phyloP scores from a whole-genome alignment of 2,888 invertebrate species.

The Trichacis sp. region DNA sequence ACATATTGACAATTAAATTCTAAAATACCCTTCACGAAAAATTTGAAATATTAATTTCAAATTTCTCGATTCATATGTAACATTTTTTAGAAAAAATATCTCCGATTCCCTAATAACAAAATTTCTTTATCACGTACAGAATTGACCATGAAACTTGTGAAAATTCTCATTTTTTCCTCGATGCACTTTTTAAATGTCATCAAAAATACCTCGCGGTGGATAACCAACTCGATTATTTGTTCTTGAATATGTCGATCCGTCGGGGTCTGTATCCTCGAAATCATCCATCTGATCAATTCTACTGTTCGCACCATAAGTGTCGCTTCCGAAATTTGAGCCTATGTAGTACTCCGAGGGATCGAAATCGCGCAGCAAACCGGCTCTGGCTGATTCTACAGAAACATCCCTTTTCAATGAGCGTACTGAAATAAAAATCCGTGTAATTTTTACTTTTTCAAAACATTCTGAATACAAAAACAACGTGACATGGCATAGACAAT shows the following conservation, averaged over 20 bases:
- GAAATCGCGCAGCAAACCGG: slow-evolving; percentile 83
- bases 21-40: no score
- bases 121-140: background rate
- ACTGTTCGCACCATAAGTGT: slow-evolving; percentile 57
- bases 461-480: no score
- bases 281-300: slow-evolving; percentile 63
- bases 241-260: slow-evolving; percentile 64
- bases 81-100: no score
- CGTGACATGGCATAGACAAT: no score
- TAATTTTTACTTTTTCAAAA: slow-evolving; percentile 8
- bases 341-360: slow-evolving; percentile 80
- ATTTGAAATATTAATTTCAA: no score
- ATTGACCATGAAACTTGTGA: background rate
- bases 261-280: slow-evolving; percentile 62
- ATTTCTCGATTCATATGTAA: no score
- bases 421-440: background rate
- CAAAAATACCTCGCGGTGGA: slow-evolving; percentile 84
- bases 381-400: slow-evolving; percentile 79
- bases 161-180: background rate
- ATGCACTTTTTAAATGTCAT: slow-evolving; percentile 76
- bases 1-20: no score
- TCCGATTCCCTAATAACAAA: no score
- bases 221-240: slow-evolving; percentile 73
- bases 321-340: slow-evolving; percentile 66
- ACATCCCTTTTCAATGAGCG: slow-evolving; percentile 69